Base-by-base conservation (phyloP, 92 coral and sea anemone species). In the Porites evermanni region DNA sequence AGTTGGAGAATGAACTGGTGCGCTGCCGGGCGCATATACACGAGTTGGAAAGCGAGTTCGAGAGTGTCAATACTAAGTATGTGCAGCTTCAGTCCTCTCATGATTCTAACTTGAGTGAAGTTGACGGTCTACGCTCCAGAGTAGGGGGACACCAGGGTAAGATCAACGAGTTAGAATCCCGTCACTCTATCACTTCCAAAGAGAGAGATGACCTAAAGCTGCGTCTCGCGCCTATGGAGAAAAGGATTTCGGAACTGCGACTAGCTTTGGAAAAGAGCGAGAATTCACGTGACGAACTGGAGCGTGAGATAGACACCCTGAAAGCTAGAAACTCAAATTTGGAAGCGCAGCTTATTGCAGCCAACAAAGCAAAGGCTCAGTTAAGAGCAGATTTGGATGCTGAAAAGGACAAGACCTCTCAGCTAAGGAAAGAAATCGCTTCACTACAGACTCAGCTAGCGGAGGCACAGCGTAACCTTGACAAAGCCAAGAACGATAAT, bases 161-260 rank as follows among this genome's bases (percentile, higher is more conserved):
- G 83, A 89, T 97, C 24, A 96, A 94, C 75, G 97, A 97, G 79
- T 87, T 97, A 77, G 99, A 95, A 81, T 92, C 99, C n/a, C 88
- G 93, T 67, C 91, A 93, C 86, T 93, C 93, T 86, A 93, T 96
- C 65, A 96, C 98, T 1, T 87, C 90, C 23, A 93, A 90, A 72
- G 99, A 97, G 81, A 94, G 99, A 84, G 99, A 97, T 60, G 99
- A 97, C 61, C 94, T 95, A 75, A 97, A 93, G 67, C 84, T 90
- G 59, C 92, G 91, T 60, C 32, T 95, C 17, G 97, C 92, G 12
- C 98, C 98, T 52, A 78, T 94, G 84, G 99, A 95, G 79, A 97
- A 93, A 88, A 93, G 86, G 91, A 89, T 95, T 29, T 76, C 92
- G 17, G 99, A 97, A 44, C 77, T 97, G 77, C 94, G 93, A 80